Evolutionary conservation across 2,797 vertebrate species (phyloP), one percentile per base, ranked within the genome.

Genomic region (Enteromius paludinosus): DNA sequence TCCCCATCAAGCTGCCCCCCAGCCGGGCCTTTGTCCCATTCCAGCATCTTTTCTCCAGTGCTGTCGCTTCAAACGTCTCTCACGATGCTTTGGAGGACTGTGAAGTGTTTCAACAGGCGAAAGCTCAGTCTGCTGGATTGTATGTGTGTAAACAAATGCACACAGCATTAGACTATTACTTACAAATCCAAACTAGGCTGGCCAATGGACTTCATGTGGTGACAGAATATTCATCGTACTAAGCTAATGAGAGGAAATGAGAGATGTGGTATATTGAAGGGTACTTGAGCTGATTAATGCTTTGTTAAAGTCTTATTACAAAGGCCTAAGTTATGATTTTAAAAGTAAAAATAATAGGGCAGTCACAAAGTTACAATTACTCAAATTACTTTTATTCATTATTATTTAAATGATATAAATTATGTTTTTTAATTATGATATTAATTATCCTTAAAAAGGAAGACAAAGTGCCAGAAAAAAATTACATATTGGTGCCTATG

Each of bases 1-100:
- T 52, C 85, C 65, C 84, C 85, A 83, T 77, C 83, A 72, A 87
- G 68, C 28, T 65, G 66, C 23, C 35, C 68, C 38, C 76, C 70
- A 49, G 25, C 68, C 0, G 52, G 20, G 49, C 14, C 35, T 83
- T 69, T 77, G 56, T 83, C 59, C 56, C 10, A 0, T 74, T 81
- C 41, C 79, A 49, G 28, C 15, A n/a, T 70, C 35, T 83, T 69
- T 35, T 78, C 52, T 70, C 59, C n/a, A 45, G 52, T 0, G 15
- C 49, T 18, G 56, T 72, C 14, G 0, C n/a, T 81, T 81, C 70
- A 81, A 81, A 64, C 6, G 5, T 49, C 14, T 64, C 59, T 47
- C 10, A 15, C 4, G 15, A 47, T 25, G 43, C 69, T 73, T 49
- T 79, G 38, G 38, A 79, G 54, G 25, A 70, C 35, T 59, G 9